phyloP scores from a whole-genome alignment of 2,888 invertebrate genomes.

The Scaptomyza reducta region DNA sequence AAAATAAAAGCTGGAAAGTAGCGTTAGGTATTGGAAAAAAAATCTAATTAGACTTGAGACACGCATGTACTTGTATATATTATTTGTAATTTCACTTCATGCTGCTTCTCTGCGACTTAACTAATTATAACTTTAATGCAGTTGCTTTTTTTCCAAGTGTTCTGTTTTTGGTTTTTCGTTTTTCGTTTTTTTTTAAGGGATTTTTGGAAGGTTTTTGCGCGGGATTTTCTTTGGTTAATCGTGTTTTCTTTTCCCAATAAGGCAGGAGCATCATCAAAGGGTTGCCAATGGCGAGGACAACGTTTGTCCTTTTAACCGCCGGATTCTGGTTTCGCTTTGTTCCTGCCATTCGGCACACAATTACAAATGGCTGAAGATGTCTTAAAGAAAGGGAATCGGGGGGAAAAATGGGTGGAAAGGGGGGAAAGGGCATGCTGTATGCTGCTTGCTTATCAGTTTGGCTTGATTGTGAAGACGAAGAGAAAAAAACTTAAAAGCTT shows the following conservation, averaged over 20 bases:
- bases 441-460: conserved; percentile 40
- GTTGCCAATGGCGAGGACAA: conserved; percentile 66
- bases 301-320: conserved; percentile 28
- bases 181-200: neutral
- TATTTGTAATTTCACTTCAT: neutral
- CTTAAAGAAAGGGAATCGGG: too few species aligned
- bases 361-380: conserved; percentile 33
- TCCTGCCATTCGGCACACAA: conserved; percentile 15
- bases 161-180: neutral
- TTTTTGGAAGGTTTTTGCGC: conserved; percentile 11
- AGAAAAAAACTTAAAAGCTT: conserved; percentile 44
- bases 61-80: neutral
- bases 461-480: conserved; percentile 20
- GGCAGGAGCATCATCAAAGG: conserved; percentile 35
- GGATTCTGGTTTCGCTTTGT: conserved; percentile 1
- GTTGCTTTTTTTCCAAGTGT: conserved; percentile 23
- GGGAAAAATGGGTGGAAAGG: conserved; percentile 3
- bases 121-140: conserved; percentile 71
- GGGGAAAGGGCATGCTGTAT: neutral
- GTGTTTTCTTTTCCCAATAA: too few species aligned
- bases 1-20: neutral
- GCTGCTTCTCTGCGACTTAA: conserved; percentile 20
- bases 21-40: neutral
- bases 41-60: neutral
- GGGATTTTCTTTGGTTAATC: neutral